Base-by-base conservation (phyloP, 2,888 invertebrate species). In the Dryomyza anilis region DNA sequence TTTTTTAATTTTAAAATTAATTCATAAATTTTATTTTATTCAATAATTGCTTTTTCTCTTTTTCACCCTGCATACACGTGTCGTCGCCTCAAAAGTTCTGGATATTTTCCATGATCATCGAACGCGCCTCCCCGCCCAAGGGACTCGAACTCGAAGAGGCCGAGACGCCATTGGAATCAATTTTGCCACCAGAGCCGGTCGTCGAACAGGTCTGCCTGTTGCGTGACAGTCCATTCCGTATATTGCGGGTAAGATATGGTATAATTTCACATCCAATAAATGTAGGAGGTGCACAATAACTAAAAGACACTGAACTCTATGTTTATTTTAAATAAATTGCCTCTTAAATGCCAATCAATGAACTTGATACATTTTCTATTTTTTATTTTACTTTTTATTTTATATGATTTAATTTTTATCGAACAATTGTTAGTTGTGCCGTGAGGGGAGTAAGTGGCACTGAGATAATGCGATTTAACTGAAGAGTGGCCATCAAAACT, bases 121-220 rank as follows among this genome's bases (percentile, higher is more conserved):
- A 81, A 67, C 78, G 79, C 21, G 74, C 74, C 19, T 68, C 63
- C 0, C 74, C 74, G 65, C 75, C 78, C 73, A 78, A 76, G 70
- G 67, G 74, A 7, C 66, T 70, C 36, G 76, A 78, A 65, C 73
- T 75, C 66, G 78, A 78, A 48, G 81, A 81, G 70, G 72, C 63
- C n/a, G 81, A 80, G 64, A 76, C 76, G 25, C 74, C 75, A 53
- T 69, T 81, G 62, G 82, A 81, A 69, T 75, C 81, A 61, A 78
- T 78, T 64, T 59, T 79, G 55, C 75, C 76, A 86, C 67, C 73
- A 3, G 81, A 79, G 50, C 72, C 75, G 21, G 64, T 68, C 3
- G 71, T 62, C n/a, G 80, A 78, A 55, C 75, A 89, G 57, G 88
- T 93, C 5, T 93, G 93, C 75, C 84, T 91, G 14, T 86, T 93